Evolutionary conservation across 2,888 invertebrate species (phyloP), one percentile per base, ranked within the genome.

Genomic region (Tanytarsus gracilentus): DNA sequence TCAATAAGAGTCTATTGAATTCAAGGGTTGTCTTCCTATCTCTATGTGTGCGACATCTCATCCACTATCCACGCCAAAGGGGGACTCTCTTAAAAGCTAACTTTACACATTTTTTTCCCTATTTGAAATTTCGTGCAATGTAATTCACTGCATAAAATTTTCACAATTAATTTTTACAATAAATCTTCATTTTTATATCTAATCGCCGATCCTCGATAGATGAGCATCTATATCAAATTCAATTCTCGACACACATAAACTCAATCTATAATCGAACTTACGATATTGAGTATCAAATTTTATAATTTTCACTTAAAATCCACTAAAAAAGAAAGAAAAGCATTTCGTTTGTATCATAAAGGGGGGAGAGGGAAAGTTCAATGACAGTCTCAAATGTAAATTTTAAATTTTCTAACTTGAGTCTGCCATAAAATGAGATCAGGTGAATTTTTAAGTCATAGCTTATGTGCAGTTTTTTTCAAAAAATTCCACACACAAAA

Each of bases 241-340:
- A 23, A 18, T 23, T 44, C 23, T 18, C n/a, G 16, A 36, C 36
- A 36, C 36, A 53, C 40, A 40, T 53, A 36, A 53, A 21, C 23
- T 16, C 9, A 33, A 33, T 33, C n/a, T n/a, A n/a, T n/a, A n/a
- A n/a, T n/a, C n/a, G n/a, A n/a, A n/a, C n/a, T n/a, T n/a, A n/a
- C n/a, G n/a, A 30, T 8, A 30, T 8, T 30, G 30, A 30, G 11
- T 30, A 8, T 6, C 30, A 30, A 30, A 30, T 40, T 16, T 40
- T 40, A 8, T 40, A 16, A 14, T 49, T 49, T 26, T 58, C 40
- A 48, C 39, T 44, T 56, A 56, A 58, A 48, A 26, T 48, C 48
- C 58, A 58, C 58, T 58, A 58, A 58, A 58, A 56, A 58, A 58
- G 58, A 58, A 58, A 58, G 30, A 48, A 58, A 39, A 58, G 48